Conservation (phyloP, 1,140 invertebrate species). For the Brachionus koreanus region DNA sequence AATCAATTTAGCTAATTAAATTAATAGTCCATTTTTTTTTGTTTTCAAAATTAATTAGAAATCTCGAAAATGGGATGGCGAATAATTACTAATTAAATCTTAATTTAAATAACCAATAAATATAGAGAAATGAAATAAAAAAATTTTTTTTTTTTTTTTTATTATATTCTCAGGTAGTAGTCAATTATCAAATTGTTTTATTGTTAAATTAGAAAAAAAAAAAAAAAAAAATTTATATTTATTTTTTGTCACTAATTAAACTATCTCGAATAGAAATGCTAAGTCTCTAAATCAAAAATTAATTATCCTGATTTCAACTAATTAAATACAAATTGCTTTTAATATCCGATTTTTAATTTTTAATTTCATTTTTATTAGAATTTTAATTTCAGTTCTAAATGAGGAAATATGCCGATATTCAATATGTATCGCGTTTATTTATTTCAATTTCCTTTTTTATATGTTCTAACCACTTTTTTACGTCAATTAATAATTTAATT, state of each 20-base stretch:
- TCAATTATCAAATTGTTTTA: constrained; percentile 21
- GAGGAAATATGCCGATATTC: not conserved
- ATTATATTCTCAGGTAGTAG: constrained; percentile 6
- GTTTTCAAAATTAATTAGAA: constrained; percentile 31
- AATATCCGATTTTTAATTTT: constrained; percentile 34
- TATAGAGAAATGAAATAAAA: not conserved
- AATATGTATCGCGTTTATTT: constrained; percentile 8
- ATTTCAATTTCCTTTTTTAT: constrained; percentile 1
- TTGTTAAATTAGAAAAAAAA: not conserved
- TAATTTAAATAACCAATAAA: not conserved
- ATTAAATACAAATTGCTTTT: constrained; percentile 40
- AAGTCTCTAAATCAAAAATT: constrained; percentile 24
- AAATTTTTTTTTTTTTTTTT: too few species aligned
- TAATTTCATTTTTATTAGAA: constrained; percentile 22
- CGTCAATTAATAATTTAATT: constrained; percentile 41
- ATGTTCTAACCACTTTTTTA: not conserved
- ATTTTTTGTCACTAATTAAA: not conserved
- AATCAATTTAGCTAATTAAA: constrained; percentile 41
- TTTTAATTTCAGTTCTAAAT: not conserved
- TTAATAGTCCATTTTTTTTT: constrained; percentile 41
- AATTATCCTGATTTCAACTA: constrained; percentile 37
- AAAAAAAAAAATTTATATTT: not conserved
- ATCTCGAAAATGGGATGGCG: constrained; percentile 7
- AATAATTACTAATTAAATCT: constrained; percentile 29
- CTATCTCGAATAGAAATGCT: not conserved